Conservation (phyloP, 2,888 invertebrate genomes). For the Coleophora deauratella region DNA sequence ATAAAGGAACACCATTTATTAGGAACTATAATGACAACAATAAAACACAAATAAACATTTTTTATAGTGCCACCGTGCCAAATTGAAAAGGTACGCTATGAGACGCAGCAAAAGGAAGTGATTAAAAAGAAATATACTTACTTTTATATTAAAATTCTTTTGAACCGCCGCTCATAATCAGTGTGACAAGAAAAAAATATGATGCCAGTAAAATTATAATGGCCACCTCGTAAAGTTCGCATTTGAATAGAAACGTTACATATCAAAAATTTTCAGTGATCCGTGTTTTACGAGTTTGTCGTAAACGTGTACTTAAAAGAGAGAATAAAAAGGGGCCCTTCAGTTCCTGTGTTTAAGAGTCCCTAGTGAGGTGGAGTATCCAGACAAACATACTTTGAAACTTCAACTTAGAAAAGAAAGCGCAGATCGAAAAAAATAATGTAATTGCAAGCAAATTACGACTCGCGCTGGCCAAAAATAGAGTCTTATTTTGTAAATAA, state of each 20-base stretch:
- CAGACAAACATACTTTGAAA: too few species aligned
- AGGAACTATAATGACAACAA: constrained; percentile 7
- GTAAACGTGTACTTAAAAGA: constrained; percentile 69
- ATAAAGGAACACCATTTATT: too few species aligned
- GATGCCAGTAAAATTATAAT: constrained; percentile 70
- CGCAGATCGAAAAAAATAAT: too few species aligned
- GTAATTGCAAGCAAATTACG: too few species aligned
- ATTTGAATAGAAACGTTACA: constrained; percentile 74
- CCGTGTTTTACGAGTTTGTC: constrained; percentile 71
- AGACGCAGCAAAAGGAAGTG: constrained; percentile 51
- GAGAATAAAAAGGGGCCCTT: constrained; percentile 54
- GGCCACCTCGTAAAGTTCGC: constrained; percentile 60
- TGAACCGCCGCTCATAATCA: constrained; percentile 61
- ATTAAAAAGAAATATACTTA: constrained; percentile 66
- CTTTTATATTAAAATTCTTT: constrained; percentile 55
- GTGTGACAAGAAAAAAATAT: constrained; percentile 58
- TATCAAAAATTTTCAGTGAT: constrained; percentile 74
- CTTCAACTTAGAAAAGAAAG: too few species aligned
- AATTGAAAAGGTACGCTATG: constrained; percentile 37
- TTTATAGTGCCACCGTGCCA: constrained; percentile 40
- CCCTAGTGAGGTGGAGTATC: constrained; percentile 11
- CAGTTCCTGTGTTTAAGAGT: constrained; percentile 53
- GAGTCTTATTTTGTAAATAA: too few species aligned
- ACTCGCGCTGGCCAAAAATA: too few species aligned
- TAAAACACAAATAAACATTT: constrained; percentile 28